Conservation (phyloP, 64 coral and sea anemone genomes). For the Montipora capricornis region DNA sequence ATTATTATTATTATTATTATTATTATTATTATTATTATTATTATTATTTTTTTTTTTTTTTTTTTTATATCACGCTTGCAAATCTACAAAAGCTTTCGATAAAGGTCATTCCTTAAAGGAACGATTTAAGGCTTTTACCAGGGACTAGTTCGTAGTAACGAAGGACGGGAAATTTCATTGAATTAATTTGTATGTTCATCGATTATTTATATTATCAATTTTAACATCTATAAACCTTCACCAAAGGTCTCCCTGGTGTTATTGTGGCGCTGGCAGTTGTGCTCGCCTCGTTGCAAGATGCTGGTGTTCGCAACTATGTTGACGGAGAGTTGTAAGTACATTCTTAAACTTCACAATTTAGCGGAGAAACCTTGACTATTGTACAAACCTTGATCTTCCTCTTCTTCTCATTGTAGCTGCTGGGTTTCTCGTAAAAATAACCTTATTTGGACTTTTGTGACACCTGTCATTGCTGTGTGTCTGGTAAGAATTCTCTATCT, state of each 20-base stretch:
- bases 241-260: constrained; percentile 33
- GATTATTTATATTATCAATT: too few species aligned
- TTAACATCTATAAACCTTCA: neutral
- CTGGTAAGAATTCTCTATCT: constrained; percentile 16
- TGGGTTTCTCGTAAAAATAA: constrained; percentile 67
- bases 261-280: constrained; percentile 32
- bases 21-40: too few species aligned
- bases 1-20: too few species aligned
- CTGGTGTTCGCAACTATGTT: constrained; percentile 37
- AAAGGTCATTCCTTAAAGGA: too few species aligned
- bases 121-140: too few species aligned
- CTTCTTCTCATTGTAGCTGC: constrained; percentile 1
- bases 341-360: neutral
- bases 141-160: too few species aligned
- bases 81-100: too few species aligned
- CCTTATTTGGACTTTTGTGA: constrained; percentile 62
- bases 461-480: constrained; percentile 41
- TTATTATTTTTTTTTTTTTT: too few species aligned
- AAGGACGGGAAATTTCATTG: too few species aligned
- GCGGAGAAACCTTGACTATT: neutral
- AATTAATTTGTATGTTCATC: too few species aligned
- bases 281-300: constrained; percentile 40
- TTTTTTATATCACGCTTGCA: too few species aligned
- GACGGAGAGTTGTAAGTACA: constrained; percentile 60
- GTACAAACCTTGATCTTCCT: neutral